Conservation (phyloP, 2,888 invertebrate genomes). For the Spisula subtruncata region DNA sequence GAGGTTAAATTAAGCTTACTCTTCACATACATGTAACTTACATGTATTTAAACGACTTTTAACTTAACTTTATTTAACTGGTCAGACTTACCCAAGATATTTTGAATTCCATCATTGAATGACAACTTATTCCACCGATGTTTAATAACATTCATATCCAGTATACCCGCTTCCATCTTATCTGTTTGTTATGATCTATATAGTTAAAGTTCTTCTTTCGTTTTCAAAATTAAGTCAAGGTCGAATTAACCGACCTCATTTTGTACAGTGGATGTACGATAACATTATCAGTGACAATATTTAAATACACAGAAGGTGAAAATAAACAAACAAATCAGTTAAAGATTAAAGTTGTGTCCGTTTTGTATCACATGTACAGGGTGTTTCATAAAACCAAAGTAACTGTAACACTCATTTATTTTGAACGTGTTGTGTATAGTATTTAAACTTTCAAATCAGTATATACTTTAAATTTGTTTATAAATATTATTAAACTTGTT, state of each 20-base stretch:
- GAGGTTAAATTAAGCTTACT: background rate
- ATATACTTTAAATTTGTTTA: too few species aligned
- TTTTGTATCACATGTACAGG: too few species aligned
- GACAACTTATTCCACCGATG: conserved; percentile 42
- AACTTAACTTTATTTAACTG: background rate
- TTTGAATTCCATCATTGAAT: conserved; percentile 39
- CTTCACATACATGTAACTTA: too few species aligned
- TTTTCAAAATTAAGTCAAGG: background rate
- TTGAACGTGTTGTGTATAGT: too few species aligned
- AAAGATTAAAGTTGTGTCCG: too few species aligned
- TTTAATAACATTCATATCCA: background rate
- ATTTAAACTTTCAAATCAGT: too few species aligned
- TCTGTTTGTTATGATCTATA: background rate
- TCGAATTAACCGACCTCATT: background rate
- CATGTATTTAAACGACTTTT: background rate
- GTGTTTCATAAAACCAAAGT: too few species aligned
- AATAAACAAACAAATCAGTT: too few species aligned
- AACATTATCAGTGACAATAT: too few species aligned
- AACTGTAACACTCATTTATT: too few species aligned
- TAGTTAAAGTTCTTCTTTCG: background rate
- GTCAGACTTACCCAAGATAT: conserved; percentile 40
- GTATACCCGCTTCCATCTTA: background rate
- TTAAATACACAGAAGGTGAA: too few species aligned
- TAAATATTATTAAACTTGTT: too few species aligned
- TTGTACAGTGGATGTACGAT: background rate